Evolutionary conservation across 2,888 invertebrate species (phyloP).

Genomic region (Erebia epiphron): DNA sequence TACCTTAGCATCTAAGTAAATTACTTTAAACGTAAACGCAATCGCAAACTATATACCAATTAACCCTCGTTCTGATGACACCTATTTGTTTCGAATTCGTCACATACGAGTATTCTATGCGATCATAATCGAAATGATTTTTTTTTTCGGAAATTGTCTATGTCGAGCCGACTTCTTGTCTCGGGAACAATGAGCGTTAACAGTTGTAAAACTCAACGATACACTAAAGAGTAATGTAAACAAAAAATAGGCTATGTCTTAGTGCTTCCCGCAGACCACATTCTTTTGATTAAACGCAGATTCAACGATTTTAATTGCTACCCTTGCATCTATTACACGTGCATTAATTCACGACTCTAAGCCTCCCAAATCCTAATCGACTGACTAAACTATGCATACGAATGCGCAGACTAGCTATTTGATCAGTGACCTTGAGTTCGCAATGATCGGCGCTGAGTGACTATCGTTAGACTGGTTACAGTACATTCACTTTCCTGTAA

Average conservation of each 20-base stretch:
- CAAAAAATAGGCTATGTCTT: conserved; percentile 76
- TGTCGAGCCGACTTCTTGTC: conserved; percentile 58
- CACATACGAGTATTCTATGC: background rate
- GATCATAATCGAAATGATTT: background rate
- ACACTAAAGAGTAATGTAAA: conserved; percentile 65
- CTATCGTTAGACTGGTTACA: background rate
- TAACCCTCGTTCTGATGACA: background rate
- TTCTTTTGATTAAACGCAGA: background rate
- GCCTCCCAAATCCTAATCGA: background rate
- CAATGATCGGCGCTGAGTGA: background rate
- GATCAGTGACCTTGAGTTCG: background rate
- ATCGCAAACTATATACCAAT: too few relatives aligned
- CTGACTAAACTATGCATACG: background rate
- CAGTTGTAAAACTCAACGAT: conserved; percentile 80
- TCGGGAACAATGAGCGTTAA: conserved; percentile 63
- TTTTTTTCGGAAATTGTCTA: conserved; percentile 31
- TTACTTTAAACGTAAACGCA: background rate
- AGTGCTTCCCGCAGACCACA: conserved; percentile 5
- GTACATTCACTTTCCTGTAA: too few relatives aligned
- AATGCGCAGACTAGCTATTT: background rate
- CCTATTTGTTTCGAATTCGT: background rate
- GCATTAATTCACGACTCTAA: background rate
- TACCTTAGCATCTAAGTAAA: background rate
- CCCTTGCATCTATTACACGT: background rate
- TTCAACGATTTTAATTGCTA: background rate